phyloP scores from a whole-genome alignment of 2,888 invertebrate genomes.

The Sialis lutaria region DNA sequence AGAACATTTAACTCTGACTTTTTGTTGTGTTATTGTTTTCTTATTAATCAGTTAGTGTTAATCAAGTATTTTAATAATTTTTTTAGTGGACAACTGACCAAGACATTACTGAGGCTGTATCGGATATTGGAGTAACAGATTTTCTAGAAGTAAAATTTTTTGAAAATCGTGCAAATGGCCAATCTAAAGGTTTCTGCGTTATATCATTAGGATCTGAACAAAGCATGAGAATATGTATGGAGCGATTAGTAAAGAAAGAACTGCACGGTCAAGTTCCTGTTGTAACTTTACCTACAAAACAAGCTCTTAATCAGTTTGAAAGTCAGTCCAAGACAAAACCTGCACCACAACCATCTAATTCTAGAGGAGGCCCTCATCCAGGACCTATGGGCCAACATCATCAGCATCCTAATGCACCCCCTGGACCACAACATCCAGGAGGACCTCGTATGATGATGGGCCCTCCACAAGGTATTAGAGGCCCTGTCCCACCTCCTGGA shows the following conservation, averaged over 20 bases:
- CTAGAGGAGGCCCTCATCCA: constrained; percentile 39
- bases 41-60: background rate
- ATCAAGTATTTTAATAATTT: constrained; percentile 9
- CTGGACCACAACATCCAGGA: constrained; percentile 35
- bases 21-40: constrained; percentile 1
- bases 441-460: constrained; percentile 27
- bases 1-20: background rate
- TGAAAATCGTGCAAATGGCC: constrained; percentile 96
- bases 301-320: constrained; percentile 71
- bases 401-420: constrained; percentile 27
- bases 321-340: constrained; percentile 83
- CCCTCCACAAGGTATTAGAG: constrained; percentile 23
- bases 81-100: constrained; percentile 95
- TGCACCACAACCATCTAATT: constrained; percentile 54
- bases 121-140: constrained; percentile 76
- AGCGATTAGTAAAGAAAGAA: constrained; percentile 86
- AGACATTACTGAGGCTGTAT: constrained; percentile 83
- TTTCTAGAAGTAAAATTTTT: constrained; percentile 98
- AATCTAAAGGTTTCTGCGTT: constrained; percentile 96
- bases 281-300: constrained; percentile 90
- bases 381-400: constrained; percentile 34
- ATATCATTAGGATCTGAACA: constrained; percentile 85
- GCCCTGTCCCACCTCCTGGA: constrained; percentile 27
- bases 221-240: constrained; percentile 78
- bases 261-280: constrained; percentile 90